phyloP scores from a whole-genome alignment of 2,113 vertebrate genomes.

The Gallinago media region DNA sequence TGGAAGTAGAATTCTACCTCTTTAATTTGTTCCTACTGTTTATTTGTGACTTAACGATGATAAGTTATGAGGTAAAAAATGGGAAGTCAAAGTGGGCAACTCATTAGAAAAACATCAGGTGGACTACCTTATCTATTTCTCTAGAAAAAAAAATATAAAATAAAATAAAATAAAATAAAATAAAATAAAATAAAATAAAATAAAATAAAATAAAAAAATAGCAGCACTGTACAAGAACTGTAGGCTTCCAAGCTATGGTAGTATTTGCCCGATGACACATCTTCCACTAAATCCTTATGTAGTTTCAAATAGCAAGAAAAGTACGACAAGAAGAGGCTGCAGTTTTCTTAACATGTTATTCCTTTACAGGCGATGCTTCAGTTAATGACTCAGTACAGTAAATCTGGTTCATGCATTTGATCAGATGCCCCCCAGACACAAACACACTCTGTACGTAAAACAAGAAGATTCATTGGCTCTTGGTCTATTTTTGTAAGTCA shows the following conservation, averaged over 20 bases:
- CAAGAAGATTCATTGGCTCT: not conserved
- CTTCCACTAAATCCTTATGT: not conserved
- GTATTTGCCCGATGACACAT: not conserved
- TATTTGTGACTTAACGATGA: not conserved
- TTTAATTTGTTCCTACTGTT: not conserved
- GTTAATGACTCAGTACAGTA: not conserved
- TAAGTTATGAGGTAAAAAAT: not conserved
- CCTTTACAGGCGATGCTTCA: not conserved
- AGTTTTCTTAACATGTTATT: not conserved
- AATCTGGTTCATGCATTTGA: not conserved
- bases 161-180: too few species aligned
- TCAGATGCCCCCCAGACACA: not conserved
- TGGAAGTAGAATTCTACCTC: not conserved
- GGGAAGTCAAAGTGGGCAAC: not conserved
- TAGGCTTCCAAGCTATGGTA: not conserved
- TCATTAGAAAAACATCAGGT: not conserved
- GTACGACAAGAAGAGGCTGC: not conserved
- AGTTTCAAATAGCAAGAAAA: not conserved
- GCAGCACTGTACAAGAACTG: not conserved
- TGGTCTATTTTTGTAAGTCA: not conserved
- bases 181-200: too few species aligned
- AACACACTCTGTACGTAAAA: not conserved
- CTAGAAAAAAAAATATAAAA: too few species aligned
- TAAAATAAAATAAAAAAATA: not conserved
- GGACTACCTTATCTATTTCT: not conserved